These are phyloP conservation scores for Chironomus striatipennis DNA, from an alignment of 1,140 invertebrate genomes.

Conservation along the genomic window DNA sequence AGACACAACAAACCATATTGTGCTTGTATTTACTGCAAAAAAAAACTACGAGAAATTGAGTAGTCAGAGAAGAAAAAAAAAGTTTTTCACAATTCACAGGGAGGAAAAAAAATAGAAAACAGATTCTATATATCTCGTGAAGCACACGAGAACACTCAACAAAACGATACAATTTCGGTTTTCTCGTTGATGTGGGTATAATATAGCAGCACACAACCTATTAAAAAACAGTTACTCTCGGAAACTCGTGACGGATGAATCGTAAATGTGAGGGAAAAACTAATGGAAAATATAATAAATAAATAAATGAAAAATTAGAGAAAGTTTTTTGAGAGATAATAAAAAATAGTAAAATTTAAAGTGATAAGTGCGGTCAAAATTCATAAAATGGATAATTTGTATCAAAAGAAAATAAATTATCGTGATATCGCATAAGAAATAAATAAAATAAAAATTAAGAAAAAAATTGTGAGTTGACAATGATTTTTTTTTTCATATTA, in stretches of 20 bases:
- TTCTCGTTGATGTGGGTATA: neutral
- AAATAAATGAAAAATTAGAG: too few species aligned
- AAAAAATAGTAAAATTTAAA: too few species aligned
- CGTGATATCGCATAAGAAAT: too few species aligned
- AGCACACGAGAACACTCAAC: constrained; percentile 5
- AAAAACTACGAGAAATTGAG: neutral
- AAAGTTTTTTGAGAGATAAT: too few species aligned
- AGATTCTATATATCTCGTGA: neutral
- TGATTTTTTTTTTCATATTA: too few species aligned
- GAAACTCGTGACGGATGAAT: constrained; percentile 20
- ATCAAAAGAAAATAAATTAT: too few species aligned
- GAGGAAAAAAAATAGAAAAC: neutral
- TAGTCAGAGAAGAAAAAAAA: neutral
- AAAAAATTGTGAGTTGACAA: too few species aligned
- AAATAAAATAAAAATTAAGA: too few species aligned
- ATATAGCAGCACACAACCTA: constrained; percentile 10
- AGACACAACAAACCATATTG: neutral
- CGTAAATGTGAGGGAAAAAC: neutral
- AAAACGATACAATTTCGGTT: constrained; percentile 4
- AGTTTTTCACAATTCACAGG: constrained; percentile 4
- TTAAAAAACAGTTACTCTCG: constrained; percentile 22
- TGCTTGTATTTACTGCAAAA: neutral
- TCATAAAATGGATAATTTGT: too few species aligned
- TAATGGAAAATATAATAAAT: too few species aligned
- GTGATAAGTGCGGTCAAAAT: too few species aligned